phyloP scores from a whole-genome alignment of 1,140 invertebrate species.

The Ceratitis capitata region DNA sequence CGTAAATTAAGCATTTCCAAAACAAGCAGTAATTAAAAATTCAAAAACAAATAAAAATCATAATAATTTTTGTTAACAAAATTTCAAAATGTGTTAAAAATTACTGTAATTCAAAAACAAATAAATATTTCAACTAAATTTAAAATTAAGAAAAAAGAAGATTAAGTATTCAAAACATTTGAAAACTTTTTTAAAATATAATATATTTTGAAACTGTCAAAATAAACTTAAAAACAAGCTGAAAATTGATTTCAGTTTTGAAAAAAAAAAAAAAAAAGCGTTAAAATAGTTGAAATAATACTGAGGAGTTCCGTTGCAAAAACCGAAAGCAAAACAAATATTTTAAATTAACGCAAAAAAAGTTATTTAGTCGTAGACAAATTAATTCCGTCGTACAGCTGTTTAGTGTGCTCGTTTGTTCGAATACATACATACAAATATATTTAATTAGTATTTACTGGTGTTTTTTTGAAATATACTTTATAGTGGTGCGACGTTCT shows the following conservation, averaged over 20 bases:
- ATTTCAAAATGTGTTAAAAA: too few species aligned
- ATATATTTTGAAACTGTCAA: background rate
- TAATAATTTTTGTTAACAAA: too few species aligned
- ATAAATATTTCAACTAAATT: background rate
- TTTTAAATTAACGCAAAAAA: background rate
- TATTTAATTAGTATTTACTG: background rate
- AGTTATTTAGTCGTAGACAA: background rate
- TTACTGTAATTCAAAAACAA: background rate
- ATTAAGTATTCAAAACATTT: background rate
- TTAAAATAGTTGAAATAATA: background rate
- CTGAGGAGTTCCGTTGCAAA: background rate
- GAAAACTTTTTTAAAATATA: background rate
- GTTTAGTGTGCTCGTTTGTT: slow-evolving; percentile 1
- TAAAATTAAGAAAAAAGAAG: background rate
- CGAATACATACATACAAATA: too few species aligned
- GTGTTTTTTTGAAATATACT: background rate
- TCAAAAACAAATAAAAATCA: too few species aligned
- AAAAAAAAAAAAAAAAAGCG: background rate
- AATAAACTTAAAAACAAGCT: background rate
- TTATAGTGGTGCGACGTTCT: background rate
- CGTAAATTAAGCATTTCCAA: too few species aligned
- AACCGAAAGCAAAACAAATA: background rate
- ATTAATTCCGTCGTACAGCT: slow-evolving; percentile 31
- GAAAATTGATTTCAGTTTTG: background rate
- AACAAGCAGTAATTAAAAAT: too few species aligned